A percentile compares a stretch with the other conserved stretches of the same genome.
These are phyloP conservation scores for Takifugu flavidus DNA, from an alignment of 2,113 vertebrate genomes.

Conservation along the genomic window DNA sequence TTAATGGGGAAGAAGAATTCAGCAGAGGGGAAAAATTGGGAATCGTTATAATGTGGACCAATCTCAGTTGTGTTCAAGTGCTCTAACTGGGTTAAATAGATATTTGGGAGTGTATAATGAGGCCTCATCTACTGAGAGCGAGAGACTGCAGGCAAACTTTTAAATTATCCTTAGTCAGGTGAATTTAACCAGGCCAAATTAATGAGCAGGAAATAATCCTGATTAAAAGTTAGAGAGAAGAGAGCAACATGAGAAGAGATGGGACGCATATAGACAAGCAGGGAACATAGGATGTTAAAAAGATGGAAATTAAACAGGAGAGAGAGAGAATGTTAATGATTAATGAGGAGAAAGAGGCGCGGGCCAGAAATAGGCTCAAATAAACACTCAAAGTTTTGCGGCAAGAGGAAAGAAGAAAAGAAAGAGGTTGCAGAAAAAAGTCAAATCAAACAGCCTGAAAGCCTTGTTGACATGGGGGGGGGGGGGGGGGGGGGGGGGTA, in stretches of 20 bases:
- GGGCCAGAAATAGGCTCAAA: constrained; percentile 40
- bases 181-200: constrained; percentile 52
- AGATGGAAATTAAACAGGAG: constrained; percentile 28
- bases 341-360: constrained; percentile 38
- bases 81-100: constrained; percentile 58
- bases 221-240: constrained; percentile 30
- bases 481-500: constrained; percentile 42
- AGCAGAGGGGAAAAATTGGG: background rate
- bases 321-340: constrained; percentile 36
- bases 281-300: background rate
- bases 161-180: constrained; percentile 40
- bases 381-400: constrained; percentile 42
- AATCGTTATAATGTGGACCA: constrained; percentile 15
- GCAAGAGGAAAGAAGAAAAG: constrained; percentile 18
- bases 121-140: constrained; percentile 26
- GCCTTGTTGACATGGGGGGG: constrained; percentile 30
- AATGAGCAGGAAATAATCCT: constrained; percentile 23
- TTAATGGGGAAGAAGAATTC: background rate
- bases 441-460: constrained; percentile 59
- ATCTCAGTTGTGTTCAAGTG: constrained; percentile 13
- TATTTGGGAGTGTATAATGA: constrained; percentile 54
- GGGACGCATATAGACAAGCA: constrained; percentile 10
- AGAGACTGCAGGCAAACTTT: constrained; percentile 34
- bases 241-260: constrained; percentile 2
- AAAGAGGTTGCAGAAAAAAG: constrained; percentile 21